Evolutionary conservation across 1,140 invertebrate species (phyloP).

Genomic region (Dysdera silvatica): DNA sequence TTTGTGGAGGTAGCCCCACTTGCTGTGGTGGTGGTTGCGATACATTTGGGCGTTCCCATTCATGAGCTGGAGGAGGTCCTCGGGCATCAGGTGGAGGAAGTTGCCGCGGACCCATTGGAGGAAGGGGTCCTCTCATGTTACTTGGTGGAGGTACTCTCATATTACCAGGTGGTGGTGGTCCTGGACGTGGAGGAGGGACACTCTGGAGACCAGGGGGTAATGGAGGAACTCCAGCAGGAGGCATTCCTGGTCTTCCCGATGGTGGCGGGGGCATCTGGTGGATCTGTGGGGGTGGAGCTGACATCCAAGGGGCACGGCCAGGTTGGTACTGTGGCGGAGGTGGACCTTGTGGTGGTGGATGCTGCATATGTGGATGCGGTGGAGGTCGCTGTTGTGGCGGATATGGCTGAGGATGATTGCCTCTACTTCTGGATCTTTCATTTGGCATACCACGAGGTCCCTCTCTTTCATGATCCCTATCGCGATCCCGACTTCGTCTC

Average conservation of each 20-base stretch:
- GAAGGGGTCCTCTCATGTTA: slow-evolving; percentile 44
- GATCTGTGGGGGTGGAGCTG: slow-evolving; percentile 46
- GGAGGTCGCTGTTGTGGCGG: slow-evolving; percentile 15
- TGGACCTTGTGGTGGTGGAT: slow-evolving; percentile 32
- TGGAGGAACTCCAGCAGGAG: slow-evolving; percentile 51
- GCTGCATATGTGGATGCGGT: slow-evolving; percentile 16
- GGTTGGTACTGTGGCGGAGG: slow-evolving; percentile 48
- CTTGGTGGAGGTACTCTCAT: slow-evolving; percentile 32
- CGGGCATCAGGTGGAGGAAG: slow-evolving; percentile 48
- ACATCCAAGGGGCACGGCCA: slow-evolving; percentile 54
- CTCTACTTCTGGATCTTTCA: not conserved
- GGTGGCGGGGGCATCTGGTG: slow-evolving; percentile 23
- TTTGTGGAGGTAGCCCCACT: slow-evolving; percentile 48
- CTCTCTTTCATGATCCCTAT: slow-evolving; percentile 20
- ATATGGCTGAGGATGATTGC: slow-evolving; percentile 1
- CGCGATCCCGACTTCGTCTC: slow-evolving; percentile 17
- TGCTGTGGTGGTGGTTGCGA: slow-evolving; percentile 44
- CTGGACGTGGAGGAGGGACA: slow-evolving; percentile 54
- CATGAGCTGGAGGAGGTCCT: slow-evolving; percentile 54
- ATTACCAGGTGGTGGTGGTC: slow-evolving; percentile 50
- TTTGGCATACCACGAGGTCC: slow-evolving; percentile 12
- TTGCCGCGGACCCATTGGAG: slow-evolving; percentile 37
- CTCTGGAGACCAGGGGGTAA: slow-evolving; percentile 43
- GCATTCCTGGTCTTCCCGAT: slow-evolving; percentile 44
- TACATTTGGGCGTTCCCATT: slow-evolving; percentile 64